A percentile compares a stretch with the other conserved stretches of the same genome.
These are phyloP conservation scores for Gymnothorax reevesii DNA, from an alignment of 2,797 vertebrate genomes.

Conservation along the genomic window DNA sequence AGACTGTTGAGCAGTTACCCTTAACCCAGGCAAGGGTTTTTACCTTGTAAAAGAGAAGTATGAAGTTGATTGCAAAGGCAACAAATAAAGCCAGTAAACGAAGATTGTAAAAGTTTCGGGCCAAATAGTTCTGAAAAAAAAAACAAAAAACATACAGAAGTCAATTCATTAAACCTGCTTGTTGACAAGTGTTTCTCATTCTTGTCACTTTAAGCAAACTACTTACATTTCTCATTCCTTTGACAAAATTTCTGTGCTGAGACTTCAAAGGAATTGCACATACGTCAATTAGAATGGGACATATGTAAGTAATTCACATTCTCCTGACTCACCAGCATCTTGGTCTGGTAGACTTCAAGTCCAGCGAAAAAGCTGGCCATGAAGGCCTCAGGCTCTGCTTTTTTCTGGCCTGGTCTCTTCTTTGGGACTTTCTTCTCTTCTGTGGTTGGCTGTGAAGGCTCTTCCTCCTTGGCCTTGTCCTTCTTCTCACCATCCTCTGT, in stretches of 20 bases:
- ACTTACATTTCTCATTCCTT: not conserved
- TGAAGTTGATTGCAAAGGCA: slow-evolving; percentile 98
- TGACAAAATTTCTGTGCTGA: not conserved
- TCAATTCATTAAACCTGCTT: not conserved
- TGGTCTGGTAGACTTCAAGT: slow-evolving; percentile 94
- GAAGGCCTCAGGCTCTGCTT: slow-evolving; percentile 85
- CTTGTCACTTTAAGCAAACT: not conserved
- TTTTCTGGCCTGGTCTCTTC: slow-evolving; percentile 78
- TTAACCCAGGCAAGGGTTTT: slow-evolving; percentile 33
- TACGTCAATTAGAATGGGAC: not conserved
- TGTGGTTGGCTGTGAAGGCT: slow-evolving; percentile 61
- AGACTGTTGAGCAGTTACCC: not conserved
- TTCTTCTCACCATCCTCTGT: slow-evolving; percentile 93
- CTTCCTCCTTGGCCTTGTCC: slow-evolving; percentile 79
- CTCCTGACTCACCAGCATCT: slow-evolving; percentile 81
- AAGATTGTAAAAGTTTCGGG: slow-evolving; percentile 98
- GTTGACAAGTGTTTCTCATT: not conserved
- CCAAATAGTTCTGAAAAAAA: slow-evolving; percentile 89
- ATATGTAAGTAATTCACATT: not conserved
- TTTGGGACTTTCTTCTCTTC: slow-evolving; percentile 79
- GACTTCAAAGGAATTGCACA: not conserved
- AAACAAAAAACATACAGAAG: slow-evolving; percentile 30
- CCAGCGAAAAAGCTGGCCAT: slow-evolving; percentile 93
- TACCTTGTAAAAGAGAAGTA: slow-evolving; percentile 99
- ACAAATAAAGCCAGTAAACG: slow-evolving; percentile 96